Base-by-base conservation (phyloP, 2,888 invertebrate species). In the Acronicta leporina region DNA sequence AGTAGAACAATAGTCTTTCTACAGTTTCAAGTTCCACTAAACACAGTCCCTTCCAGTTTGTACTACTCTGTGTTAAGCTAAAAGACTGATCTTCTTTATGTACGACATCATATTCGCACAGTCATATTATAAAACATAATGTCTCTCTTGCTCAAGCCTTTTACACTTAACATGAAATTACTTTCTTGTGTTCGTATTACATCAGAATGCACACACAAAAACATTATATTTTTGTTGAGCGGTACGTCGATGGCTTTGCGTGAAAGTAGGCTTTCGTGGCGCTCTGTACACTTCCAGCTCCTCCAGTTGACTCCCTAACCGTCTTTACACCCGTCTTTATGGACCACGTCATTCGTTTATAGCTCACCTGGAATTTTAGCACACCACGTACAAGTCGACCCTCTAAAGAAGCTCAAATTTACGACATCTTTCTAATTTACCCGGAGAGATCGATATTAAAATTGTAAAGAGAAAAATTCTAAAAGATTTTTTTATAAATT, bases 161-260 rank as follows among this genome's bases (percentile, higher is more conserved):
- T 47, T 43, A 66, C 53, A 77, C 59, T 54, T 38, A 38, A 77
- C 75, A 70, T 11, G 7, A 41, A 16, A 46, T 40, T 30, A 47
- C 40, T 38, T 41, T 62, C 57, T 86, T 88, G 88, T 90, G 89
- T 89, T 89, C 89, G 88, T 88, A 88, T 87, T 81, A 84, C 86
- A 75, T 77, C 65, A 49, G 66, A 62, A 42, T 70, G 74, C 79
- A 82, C 80, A 75, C 73, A 73, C 71, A 80, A 63, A 70, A 63
- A 68, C 71, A 71, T 64, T 59, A 72, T 74, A 72, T 74, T 73
- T 76, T 71, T 52, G 48, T 74, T 59, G 45, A 73, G 47, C 41
- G 60, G 49, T 68, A 58, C 72, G 75, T 75, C 74, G 77, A 72
- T 67, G 77, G 86, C 85, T 87, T 83, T 77, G 67, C 77, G 80